phyloP scores from a whole-genome alignment of 2,113 vertebrate species.

The Podilymbus podiceps region DNA sequence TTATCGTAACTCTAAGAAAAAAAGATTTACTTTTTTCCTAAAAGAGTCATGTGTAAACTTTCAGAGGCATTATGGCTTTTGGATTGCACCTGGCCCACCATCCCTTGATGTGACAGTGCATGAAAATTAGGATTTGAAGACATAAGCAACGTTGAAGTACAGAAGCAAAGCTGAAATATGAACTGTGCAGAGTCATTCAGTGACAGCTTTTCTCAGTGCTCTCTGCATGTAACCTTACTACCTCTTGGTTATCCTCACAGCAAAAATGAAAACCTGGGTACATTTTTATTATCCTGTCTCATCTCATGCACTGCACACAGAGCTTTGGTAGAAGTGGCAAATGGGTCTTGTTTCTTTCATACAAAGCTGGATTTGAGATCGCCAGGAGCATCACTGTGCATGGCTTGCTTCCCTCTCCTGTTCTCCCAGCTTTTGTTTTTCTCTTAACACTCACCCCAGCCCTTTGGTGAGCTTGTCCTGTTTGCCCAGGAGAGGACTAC shows the following conservation, averaged over 20 bases:
- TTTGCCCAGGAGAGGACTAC: not conserved
- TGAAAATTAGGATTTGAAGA: not conserved
- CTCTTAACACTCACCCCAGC: not conserved
- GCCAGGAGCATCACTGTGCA: rapidly evolving
- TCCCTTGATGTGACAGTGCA: not conserved
- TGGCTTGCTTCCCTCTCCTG: not conserved
- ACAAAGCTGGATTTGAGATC: not conserved
- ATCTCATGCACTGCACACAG: too few relatives aligned
- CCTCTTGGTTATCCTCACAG: not conserved
- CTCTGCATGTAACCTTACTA: not conserved
- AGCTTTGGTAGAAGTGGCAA: not conserved
- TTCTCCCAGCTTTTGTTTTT: not conserved
- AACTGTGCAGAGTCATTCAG: not conserved
- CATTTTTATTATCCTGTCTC: not conserved
- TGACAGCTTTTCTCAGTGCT: not conserved
- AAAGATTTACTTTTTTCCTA: not conserved
- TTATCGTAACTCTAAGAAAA: not conserved
- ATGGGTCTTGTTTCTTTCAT: not conserved
- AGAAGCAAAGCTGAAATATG: not conserved
- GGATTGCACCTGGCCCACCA: not conserved
- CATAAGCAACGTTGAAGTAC: not conserved
- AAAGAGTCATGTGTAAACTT: not conserved
- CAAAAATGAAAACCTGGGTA: not conserved
- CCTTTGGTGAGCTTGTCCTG: not conserved
- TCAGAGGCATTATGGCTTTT: not conserved